Evolutionary conservation across 2,888 invertebrate genomes (phyloP), one percentile per base, ranked within the genome.

Genomic region (Eupithecia vulgata): DNA sequence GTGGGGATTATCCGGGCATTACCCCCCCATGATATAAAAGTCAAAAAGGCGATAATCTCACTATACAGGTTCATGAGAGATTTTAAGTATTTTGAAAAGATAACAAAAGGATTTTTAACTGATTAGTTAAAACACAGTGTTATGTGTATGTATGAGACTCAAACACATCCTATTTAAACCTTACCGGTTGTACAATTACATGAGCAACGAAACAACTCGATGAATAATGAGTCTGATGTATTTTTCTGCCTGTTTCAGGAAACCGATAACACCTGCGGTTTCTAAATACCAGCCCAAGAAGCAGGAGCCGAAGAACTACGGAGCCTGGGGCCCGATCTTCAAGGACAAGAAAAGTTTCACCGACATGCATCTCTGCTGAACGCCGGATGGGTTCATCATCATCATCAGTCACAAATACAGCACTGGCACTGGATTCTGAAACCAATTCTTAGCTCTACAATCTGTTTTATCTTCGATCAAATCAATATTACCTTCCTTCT

Each of bases 281-380:
- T 86, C 91, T 65, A 88, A 87, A 65, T 89, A 88, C 77, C 89
- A 91, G 80, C 85, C 88, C 10, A 91, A 91, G 82, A 91, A 91
- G 79, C 87, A 83, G 72, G 92, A 91, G 81, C 90, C 90, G 81
- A 92, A 92, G 86, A 93, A 92, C 83, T 93, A 95, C 86, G 96
- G 96, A 72, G 94, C 96, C 70, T 97, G 97, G 97, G 97, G 97
- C 75, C 92, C 97, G 48, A 91, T 96, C 75, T 97, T 95, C 91
- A 97, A 97, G 92, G 96, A 96, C 93, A 96, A 96, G 88, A 95
- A 96, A 81, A 95, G 96, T 85, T 97, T 97, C 88, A 92, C 95
- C 76, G 95, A 96, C 82, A 96, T 97, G 96, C 97, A 97, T 90
- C 90, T 94, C 86, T 96, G 95, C 88, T 96, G 90, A 92, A 82